Evolutionary conservation across 2,113 vertebrate species (phyloP), one percentile per base, ranked within the genome.

Genomic region (Origma solitaria): DNA sequence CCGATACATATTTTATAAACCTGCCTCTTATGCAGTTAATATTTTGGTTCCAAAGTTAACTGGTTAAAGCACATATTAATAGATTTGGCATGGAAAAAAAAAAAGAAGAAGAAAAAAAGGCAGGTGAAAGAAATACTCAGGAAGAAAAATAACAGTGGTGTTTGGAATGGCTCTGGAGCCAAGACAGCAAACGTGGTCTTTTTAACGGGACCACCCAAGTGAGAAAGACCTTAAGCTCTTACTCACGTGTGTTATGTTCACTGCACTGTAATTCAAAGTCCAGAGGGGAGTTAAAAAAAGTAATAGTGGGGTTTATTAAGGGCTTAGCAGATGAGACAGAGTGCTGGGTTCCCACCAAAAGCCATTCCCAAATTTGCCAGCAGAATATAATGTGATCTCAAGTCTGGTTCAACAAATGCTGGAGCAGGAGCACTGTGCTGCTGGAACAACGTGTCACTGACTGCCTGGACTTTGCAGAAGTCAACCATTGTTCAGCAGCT

Each of bases 161-260:
- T 92, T 96, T 88, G 72, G 86, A 92, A 95, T 86, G 75, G 82
- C 64, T 92, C 66, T 79, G 88, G 49, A 93, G 86, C 80, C 82
- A 93, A 90, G 44, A 60, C 11, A 88, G 73, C 58, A 93, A 92
- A 96, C 62, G 69, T 91, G 83, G 65, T 72, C 51, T 66, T 92
- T 90, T 83, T 88, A 92, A 89, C 82, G 57, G 49, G 88, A 95
- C 91, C 95, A 96, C 91, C 80, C 90, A 94, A 92, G 87, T 35
- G 9, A 92, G 65, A 49, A 76, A 90, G 73, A 92, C 73, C 37
- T 76, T 82, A 95, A 95, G 50, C 78, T 82, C 58, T 91, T 90
- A 88, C 37, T 96, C 89, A 92, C 9, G 12, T 95, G 71, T 82
- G 73, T 33, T 90, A 6, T 64, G 44, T n/a, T 94, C 83, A 44